Base-by-base conservation (phyloP, 2,797 vertebrate species). In the Trachurus trachurus region DNA sequence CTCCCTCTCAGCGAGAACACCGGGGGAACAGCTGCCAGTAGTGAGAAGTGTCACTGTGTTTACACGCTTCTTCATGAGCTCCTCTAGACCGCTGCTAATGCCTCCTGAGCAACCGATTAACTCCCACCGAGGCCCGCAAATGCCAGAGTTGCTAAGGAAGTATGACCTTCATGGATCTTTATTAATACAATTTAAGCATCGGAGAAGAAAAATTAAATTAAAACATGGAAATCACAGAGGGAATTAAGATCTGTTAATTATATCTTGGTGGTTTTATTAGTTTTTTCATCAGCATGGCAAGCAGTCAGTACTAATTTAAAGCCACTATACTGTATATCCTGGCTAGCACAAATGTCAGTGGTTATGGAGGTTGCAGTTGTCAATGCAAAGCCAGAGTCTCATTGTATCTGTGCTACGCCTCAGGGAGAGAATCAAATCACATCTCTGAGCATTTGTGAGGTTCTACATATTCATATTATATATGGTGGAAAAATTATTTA, bases 191-290 rank as follows among this genome's bases (percentile, higher is more conserved):
- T 78, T 84, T 59, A 78, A 68, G 76, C 44, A 77, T 11, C 39
- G 9, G 26, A 6, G 22, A 39, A 16, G n/a, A 53, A 16, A 22
- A 10, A 50, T 37, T 8, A 37, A 37, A 37, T 37, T 37, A 17
- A 31, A 37, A 53, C 17, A 26, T 37, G 42, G 66, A 66, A 79
- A 74, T 40, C 49, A 44, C 16, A 66, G 26, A 52, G 57, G 12
- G n/a, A 54, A 57, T 82, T 62, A 66, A 76, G 70, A 82, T 66
- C 78, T 66, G 45, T 63, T 88, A 84, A 88, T 88, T 81, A 82
- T 71, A 84, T 85, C 73, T 68, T 8, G 16, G 66, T 45, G 82
- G 83, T 72, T 73, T 68, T 64, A 82, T 80, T 80, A 50, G 53
- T 17, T 65, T 81, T 66, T 79, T 62, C 56, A 80, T 80, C 42